Evolutionary conservation across 2,888 invertebrate genomes (phyloP).

Genomic region (Ophonus ardosiacus): DNA sequence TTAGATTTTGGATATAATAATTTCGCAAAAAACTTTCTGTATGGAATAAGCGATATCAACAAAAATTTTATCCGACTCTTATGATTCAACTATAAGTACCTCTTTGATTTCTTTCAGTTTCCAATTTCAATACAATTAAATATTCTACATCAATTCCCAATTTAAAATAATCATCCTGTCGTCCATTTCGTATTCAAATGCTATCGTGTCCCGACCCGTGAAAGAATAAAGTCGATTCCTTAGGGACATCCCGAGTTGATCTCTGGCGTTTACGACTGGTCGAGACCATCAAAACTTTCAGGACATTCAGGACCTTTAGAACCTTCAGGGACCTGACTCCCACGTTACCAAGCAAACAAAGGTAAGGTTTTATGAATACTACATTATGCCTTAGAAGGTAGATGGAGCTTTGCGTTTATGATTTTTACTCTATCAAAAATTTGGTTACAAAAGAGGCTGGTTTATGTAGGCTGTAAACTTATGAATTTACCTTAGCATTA

Average conservation of each 20-base stretch:
- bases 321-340: constrained; percentile 11
- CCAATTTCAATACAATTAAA: not conserved
- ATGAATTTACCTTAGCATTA: too few species aligned
- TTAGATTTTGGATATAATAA: too few species aligned
- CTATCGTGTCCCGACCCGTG: not conserved
- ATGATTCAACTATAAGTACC: too few species aligned
- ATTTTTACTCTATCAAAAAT: constrained; percentile 14
- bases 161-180: not conserved
- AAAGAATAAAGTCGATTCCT: not conserved
- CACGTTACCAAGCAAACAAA: not conserved
- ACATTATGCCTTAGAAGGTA: not conserved
- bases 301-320: not conserved
- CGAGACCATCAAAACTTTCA: not conserved
- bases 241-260: not conserved
- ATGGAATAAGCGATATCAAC: too few species aligned
- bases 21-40: too few species aligned
- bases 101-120: too few species aligned
- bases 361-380: constrained; percentile 26
- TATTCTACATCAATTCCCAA: not conserved
- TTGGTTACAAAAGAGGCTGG: not conserved
- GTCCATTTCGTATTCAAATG: not conserved
- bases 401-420: constrained; percentile 4
- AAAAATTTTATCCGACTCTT: too few species aligned
- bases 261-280: constrained; percentile 24
- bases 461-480: too few species aligned